A percentile compares a stretch with the other conserved stretches of the same genome.
phyloP scores from a whole-genome alignment of 92 coral and sea anemone species.

The Paragorgia papillata region DNA sequence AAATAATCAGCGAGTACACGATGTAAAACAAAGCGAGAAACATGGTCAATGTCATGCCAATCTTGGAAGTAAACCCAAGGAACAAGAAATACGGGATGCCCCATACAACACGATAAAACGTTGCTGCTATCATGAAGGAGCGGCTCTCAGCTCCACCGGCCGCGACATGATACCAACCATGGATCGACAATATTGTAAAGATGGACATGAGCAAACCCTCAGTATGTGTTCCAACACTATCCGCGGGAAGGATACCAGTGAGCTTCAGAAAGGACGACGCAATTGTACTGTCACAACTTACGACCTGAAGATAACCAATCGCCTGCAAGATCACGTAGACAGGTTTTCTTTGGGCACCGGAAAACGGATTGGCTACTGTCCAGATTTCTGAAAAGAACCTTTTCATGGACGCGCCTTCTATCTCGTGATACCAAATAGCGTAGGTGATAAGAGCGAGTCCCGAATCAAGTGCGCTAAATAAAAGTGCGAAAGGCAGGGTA shows the following conservation, averaged over 20 bases:
- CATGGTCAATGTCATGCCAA: too few relatives aligned
- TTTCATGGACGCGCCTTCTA: conserved; percentile 39
- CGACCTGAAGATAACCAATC: too few relatives aligned
- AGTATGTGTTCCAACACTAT: conserved; percentile 12
- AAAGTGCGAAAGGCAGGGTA: conserved; percentile 17
- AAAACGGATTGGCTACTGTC: conserved; percentile 20
- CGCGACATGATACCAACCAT: conserved; percentile 50
- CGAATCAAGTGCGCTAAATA: conserved; percentile 32
- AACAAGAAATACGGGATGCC: conserved; percentile 19
- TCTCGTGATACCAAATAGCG: conserved; percentile 44
- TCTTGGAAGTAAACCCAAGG: too few relatives aligned
- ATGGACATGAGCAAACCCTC: conserved; percentile 28
- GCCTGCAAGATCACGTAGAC: background rate
- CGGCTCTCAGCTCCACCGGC: conserved; percentile 51
- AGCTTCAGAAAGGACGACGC: too few relatives aligned
- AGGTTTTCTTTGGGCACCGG: background rate
- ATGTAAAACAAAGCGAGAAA: too few relatives aligned
- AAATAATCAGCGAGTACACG: too few relatives aligned
- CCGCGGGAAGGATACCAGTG: conserved; percentile 28
- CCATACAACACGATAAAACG: conserved; percentile 54
- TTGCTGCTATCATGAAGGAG: conserved; percentile 41
- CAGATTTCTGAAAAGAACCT: conserved; percentile 35
- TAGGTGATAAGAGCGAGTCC: conserved; percentile 44
- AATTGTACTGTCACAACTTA: too few relatives aligned
- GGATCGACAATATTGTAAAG: conserved; percentile 11